Evolutionary conservation across 2,888 invertebrate species (phyloP), one percentile per base, ranked within the genome.

Genomic region (Zygaena filipendulae): DNA sequence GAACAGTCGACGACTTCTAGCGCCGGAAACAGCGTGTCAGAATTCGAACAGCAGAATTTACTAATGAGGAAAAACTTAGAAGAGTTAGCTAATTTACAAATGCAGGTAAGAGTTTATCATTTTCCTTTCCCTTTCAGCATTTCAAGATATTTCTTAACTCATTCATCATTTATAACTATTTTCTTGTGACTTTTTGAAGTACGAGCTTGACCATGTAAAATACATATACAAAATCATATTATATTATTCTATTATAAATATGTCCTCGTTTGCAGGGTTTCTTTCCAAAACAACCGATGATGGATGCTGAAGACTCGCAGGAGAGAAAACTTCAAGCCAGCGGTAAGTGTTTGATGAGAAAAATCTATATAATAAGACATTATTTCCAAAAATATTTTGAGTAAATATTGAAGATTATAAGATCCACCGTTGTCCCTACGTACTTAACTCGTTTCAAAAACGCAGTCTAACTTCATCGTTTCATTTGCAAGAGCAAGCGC

Each of bases 1-100:
- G 80, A 81, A 52, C 67, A 75, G 42, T 81, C 81, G 12, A 74
- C 80, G 23, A 77, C 80, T 12, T 81, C 81, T 19, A 81, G 81
- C 35, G 64, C 81, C 22, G 81, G 77, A 16, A 81, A 81, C 56
- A 81, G 81, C 34, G 75, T 81, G 0, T 72, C 77, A 8, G 81
- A 81, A 37, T 81, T 72, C 31, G 81, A 81, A 31, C 80, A 80
- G 39, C 80, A 80, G 35, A 75, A 61, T 34, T 45, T 77, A 28
- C 50, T 81, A 29, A 81, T 80, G 81, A 62, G 79, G 43, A 80
- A 79, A 41, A 81, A 81, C 43, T 49, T 81, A 39, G 81, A 81
- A 45, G 81, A 81, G 40, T 43, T 81, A 38, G 79, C 81, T 13
- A 79, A 77, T 50, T 59, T 79, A 50, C 79, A 79, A 54, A 80